Evolutionary conservation across 2,797 vertebrate genomes (phyloP), one percentile per base, ranked within the genome.

Genomic region (Chelon auratus): DNA sequence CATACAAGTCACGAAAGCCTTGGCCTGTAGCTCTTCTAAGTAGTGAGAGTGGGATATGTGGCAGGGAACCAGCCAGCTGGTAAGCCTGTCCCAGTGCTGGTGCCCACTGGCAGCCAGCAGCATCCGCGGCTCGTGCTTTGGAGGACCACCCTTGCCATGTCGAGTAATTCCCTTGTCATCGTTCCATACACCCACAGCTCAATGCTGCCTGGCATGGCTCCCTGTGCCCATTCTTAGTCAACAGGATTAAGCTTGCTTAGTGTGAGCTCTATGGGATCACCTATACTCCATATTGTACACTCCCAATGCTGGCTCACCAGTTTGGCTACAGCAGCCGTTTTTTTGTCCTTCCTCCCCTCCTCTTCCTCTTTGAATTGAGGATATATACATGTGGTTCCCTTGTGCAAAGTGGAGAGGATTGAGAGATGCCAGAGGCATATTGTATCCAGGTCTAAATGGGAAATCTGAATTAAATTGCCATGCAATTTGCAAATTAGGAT

Each of bases 191-290:
- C 83, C 85, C 84, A 84, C 73, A 83, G 91, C 91, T 87, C 91
- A 78, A 43, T 62, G 87, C 84, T 79, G 85, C 71, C 89, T 95
- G 94, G 94, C 93, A 93, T 75, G 75, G 86, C 86, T 94, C 92
- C 92, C 91, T 76, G 63, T 90, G 80, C 91, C 91, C 93, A 93
- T 94, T 94, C 93, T 93, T 92, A 93, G 88, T 93, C 92, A 94
- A 94, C 93, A 94, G 94, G 94, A 95, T 95, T 94, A 95, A 90
- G 91, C 90, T 87, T 93, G 93, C 91, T 94, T 94, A 93, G 91
- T 83, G 83, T 85, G 86, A 91, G 89, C 93, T 93, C 91, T 91
- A 81, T 33, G 78, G 93, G 91, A 94, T 94, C 93, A 93, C 92
- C 92, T 93, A 88, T 91, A 92, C 91, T 87, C 74, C 53, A 89